Conservation (phyloP, 2,888 invertebrate species). For the Zygaena filipendulae region DNA sequence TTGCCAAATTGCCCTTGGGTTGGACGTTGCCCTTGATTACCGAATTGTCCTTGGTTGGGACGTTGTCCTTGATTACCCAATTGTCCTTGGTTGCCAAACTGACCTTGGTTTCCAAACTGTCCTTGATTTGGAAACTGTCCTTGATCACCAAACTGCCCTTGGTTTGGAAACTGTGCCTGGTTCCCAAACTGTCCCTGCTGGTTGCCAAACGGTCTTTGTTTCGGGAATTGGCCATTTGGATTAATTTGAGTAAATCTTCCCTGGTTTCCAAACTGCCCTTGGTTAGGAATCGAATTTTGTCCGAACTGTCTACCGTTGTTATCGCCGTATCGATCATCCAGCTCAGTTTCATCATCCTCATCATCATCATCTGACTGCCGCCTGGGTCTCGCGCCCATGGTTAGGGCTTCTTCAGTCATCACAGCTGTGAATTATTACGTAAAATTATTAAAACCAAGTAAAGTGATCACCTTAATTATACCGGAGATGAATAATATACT, state of each 20-base stretch:
- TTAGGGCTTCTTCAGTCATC: slow-evolving; percentile 18
- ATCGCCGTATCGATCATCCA: slow-evolving; percentile 32
- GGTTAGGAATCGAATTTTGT: slow-evolving; percentile 4
- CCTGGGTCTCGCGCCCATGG: slow-evolving; percentile 21
- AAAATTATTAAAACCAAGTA: too few species aligned
- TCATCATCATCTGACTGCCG: slow-evolving; percentile 21
- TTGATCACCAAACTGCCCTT: slow-evolving; percentile 10
- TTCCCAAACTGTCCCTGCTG: slow-evolving; percentile 5
- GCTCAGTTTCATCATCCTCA: slow-evolving; percentile 16
- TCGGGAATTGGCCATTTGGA: slow-evolving; percentile 9
- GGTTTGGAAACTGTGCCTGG: slow-evolving; percentile 4
- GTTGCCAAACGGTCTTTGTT: too few species aligned
- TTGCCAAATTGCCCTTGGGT: slow-evolving; percentile 9
- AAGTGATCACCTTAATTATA: too few species aligned
- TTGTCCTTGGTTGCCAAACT: slow-evolving; percentile 4
- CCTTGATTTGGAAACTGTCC: slow-evolving; percentile 30
- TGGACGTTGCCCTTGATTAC: slow-evolving; percentile 9
- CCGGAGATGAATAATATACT: too few species aligned
- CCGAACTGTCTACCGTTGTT: slow-evolving; percentile 8
- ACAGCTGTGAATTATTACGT: too few species aligned
- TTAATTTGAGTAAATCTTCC: slow-evolving; percentile 7
- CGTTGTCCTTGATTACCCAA: slow-evolving; percentile 9
- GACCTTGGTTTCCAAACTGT: slow-evolving; percentile 8
- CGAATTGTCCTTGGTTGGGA: slow-evolving; percentile 6
- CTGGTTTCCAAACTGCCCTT: slow-evolving; percentile 7